A percentile compares a stretch with the other conserved stretches of the same genome.
phyloP scores from a whole-genome alignment of 1,140 invertebrate genomes.

The Brachionus plicatilis region DNA sequence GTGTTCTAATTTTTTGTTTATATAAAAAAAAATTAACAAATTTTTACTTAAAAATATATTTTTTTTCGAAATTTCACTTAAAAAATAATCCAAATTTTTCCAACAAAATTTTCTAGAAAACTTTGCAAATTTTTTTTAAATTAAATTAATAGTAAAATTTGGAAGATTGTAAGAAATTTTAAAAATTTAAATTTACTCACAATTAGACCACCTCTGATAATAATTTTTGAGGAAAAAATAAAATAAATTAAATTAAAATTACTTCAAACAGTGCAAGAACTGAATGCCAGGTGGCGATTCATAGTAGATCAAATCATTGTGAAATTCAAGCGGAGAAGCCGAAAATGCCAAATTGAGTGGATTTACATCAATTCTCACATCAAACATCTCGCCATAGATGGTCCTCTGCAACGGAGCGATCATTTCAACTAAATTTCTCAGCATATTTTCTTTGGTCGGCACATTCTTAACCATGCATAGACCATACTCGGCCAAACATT shows the following conservation, averaged over 20 bases:
- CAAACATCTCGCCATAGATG: constrained; percentile 43
- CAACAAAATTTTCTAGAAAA: no score
- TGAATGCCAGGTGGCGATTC: constrained; percentile 53
- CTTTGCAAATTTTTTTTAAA: no score
- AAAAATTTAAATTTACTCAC: no score
- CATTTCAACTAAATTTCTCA: constrained; percentile 18
- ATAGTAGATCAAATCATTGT: constrained; percentile 52
- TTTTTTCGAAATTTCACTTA: no score
- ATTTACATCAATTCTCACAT: constrained; percentile 43
- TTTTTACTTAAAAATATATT: no score
- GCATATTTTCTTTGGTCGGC: background rate
- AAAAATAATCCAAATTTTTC: no score
- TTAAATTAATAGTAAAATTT: no score
- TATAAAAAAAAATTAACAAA: no score
- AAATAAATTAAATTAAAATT: background rate
- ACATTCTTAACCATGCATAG: constrained; percentile 2
- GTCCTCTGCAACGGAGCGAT: background rate
- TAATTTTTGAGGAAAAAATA: background rate
- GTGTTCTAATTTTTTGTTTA: no score
- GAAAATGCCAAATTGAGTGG: constrained; percentile 52
- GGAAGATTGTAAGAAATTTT: no score
- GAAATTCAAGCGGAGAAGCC: constrained; percentile 45
- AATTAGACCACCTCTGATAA: no score
- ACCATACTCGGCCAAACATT: background rate
- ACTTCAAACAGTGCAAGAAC: constrained; percentile 50